A percentile compares a stretch with the other conserved stretches of the same genome.
Conservation (phyloP, 2,113 vertebrate genomes). For the Coryphaenoides rupestris region DNA sequence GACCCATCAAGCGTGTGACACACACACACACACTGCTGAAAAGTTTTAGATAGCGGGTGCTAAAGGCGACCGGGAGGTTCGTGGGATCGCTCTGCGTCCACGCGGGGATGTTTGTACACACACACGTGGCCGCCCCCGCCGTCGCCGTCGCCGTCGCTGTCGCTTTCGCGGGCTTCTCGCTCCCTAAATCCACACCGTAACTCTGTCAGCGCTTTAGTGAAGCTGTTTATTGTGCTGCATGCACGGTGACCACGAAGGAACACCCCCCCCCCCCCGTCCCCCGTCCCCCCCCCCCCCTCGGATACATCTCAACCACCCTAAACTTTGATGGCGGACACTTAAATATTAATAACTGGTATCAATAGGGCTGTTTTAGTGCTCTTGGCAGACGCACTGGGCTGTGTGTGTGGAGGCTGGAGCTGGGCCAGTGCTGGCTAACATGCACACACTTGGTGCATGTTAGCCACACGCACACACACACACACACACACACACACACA, state of each 20-base stretch:
- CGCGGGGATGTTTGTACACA: conserved; percentile 4
- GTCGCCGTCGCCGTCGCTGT: conserved; percentile 25
- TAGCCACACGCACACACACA: conserved; percentile 31
- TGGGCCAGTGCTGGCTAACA: conserved; percentile 54
- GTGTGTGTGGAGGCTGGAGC: conserved; percentile 50
- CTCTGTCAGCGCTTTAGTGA: conserved; percentile 55
- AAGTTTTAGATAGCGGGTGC: neutral
- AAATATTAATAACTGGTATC: conserved; percentile 80
- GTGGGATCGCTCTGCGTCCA: neutral
- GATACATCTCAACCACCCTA: conserved; percentile 62
- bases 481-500: conserved; percentile 5
- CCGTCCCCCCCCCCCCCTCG: conserved; percentile 30
- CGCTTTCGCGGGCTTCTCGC: conserved; percentile 33
- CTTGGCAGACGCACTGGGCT: conserved; percentile 67
- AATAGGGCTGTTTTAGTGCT: conserved; percentile 67
- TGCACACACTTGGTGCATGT: too few relatives aligned
- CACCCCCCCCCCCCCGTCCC: conserved; percentile 41
- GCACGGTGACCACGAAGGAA: conserved; percentile 58
- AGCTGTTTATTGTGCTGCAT: conserved; percentile 56
- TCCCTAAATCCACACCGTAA: conserved; percentile 57
- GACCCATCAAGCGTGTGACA: too few relatives aligned
- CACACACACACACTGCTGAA: neutral
- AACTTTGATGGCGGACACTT: conserved; percentile 73
- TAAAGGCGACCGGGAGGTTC: neutral
- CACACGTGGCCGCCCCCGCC: conserved; percentile 19